A percentile compares a stretch with the other conserved stretches of the same genome.
Evolutionary conservation across 1,140 invertebrate genomes (phyloP).

Genomic region (Tetragonula clypearis): DNA sequence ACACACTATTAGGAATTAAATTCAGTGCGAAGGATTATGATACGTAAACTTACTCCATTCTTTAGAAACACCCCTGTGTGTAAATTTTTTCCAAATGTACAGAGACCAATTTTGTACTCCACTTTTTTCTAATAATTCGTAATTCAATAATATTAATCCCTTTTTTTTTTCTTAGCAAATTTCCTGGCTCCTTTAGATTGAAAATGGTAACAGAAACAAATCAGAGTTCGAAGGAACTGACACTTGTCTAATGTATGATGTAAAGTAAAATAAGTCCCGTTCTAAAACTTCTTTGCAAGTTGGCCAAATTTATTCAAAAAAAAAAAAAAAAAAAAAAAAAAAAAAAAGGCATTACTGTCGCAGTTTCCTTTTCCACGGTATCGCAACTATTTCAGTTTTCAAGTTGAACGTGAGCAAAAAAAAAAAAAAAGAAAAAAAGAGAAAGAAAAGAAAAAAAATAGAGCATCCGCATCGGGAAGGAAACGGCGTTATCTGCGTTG

Average conservation of each 20-base stretch:
- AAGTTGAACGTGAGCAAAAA: not conserved
- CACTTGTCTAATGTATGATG: too few relatives aligned
- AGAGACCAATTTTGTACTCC: not conserved
- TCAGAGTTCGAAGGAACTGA: not conserved
- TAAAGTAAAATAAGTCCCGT: not conserved
- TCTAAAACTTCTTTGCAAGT: not conserved
- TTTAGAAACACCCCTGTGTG: not conserved
- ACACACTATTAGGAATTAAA: too few relatives aligned
- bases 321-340: too few relatives aligned
- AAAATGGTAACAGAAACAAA: conserved; percentile 17
- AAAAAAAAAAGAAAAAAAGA: not conserved
- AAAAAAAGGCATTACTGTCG: not conserved
- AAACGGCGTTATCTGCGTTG: conserved; percentile 43
- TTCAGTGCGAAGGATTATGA: not conserved
- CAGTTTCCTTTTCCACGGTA: not conserved
- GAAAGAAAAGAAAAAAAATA: not conserved
- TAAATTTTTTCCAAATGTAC: not conserved
- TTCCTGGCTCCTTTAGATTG: not conserved
- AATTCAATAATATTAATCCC: not conserved
- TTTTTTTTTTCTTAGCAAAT: not conserved
- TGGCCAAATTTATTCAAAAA: not conserved
- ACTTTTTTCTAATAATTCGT: not conserved
- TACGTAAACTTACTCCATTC: not conserved
- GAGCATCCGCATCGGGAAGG: conserved; percentile 18
- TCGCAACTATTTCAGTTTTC: not conserved